These are phyloP conservation scores for Rallus limicola DNA, from an alignment of 2,113 vertebrate genomes.

Conservation along the genomic window DNA sequence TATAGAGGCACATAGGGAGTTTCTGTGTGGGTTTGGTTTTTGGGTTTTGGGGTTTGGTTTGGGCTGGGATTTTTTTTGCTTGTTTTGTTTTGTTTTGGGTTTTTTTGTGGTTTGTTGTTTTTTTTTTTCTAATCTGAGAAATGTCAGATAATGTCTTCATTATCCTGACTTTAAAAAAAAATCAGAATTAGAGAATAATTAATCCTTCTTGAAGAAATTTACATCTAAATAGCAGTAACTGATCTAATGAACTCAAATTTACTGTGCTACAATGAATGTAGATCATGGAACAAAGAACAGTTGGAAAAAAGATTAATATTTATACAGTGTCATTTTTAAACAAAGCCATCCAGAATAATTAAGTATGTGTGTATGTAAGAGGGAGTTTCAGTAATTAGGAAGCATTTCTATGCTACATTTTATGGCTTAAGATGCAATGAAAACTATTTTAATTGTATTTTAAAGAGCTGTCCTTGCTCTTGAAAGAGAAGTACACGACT, in stretches of 20 bases:
- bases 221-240: constrained; percentile 61
- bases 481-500: not conserved
- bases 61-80: too few relatives aligned
- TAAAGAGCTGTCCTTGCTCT: not conserved
- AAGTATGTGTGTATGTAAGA: not conserved
- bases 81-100: too few relatives aligned
- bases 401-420: not conserved
- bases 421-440: not conserved
- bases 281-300: constrained; percentile 14
- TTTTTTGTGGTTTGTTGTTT: too few relatives aligned
- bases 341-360: constrained; percentile 21
- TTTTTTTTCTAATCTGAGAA: not conserved
- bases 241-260: constrained; percentile 59
- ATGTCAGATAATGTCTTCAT: constrained; percentile 30
- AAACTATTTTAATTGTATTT: not conserved
- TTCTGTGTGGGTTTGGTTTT: not conserved
- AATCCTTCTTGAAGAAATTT: constrained; percentile 60
- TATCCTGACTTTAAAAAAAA: not conserved
- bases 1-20: not conserved
- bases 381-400: not conserved
- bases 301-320: constrained; percentile 35
- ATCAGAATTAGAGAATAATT: constrained; percentile 10
- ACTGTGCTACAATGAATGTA: not conserved
- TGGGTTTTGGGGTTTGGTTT: too few relatives aligned
- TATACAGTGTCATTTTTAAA: constrained; percentile 17